Conservation (phyloP, 2,888 invertebrate genomes). For the Andrena flavipes region DNA sequence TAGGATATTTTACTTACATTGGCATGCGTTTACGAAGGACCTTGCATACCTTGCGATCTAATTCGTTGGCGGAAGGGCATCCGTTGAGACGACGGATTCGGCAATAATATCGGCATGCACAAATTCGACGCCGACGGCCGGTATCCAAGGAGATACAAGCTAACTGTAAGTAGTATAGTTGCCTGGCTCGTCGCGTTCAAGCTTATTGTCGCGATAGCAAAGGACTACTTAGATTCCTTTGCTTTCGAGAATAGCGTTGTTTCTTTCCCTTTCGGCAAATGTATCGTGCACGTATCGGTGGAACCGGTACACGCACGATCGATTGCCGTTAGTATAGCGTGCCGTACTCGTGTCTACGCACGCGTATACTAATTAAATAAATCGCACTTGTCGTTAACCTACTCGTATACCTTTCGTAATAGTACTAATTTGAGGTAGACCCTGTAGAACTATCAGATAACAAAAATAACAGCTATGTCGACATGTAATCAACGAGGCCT, state of each 20-base stretch:
- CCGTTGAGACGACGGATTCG: conserved; percentile 15
- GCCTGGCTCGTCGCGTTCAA: neutral
- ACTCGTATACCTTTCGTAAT: conserved; percentile 41
- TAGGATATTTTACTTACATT: too few relatives aligned
- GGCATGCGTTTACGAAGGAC: too few relatives aligned
- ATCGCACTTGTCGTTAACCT: conserved; percentile 35
- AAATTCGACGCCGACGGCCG: conserved; percentile 27
- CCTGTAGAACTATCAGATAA: conserved; percentile 76
- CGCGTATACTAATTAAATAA: conserved; percentile 47
- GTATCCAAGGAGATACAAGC: conserved; percentile 5
- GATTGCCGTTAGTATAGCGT: neutral
- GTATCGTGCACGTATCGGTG: neutral
- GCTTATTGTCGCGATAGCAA: conserved; percentile 36
- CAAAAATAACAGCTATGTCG: conserved; percentile 71
- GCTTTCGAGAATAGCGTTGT: neutral
- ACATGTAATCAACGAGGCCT: conserved; percentile 69
- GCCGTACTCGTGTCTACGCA: conserved; percentile 14
- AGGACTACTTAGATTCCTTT: conserved; percentile 2
- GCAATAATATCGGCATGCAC: conserved; percentile 37
- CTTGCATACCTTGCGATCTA: conserved; percentile 31
- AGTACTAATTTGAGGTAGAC: conserved; percentile 79
- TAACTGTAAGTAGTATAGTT: neutral
- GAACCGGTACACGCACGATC: neutral
- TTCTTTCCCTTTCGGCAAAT: neutral
- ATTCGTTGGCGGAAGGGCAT: conserved; percentile 31